These are phyloP conservation scores for Rambutsinella grinnellia DNA, from an alignment of 2,888 invertebrate species.

Conservation along the genomic window DNA sequence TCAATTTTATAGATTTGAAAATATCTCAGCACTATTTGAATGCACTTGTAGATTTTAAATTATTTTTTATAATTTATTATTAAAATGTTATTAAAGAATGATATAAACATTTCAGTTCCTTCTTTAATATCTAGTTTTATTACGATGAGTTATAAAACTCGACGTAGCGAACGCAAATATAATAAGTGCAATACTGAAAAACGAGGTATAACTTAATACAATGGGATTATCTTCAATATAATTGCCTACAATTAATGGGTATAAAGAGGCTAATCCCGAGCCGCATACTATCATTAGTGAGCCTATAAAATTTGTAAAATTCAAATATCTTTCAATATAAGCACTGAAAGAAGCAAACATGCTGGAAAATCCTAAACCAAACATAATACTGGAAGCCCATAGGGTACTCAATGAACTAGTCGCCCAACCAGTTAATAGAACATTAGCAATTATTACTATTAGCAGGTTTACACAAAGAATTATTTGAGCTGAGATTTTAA, in stretches of 20 bases:
- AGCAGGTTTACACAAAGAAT: constrained; percentile 46
- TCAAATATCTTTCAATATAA: constrained; percentile 33
- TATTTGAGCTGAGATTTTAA: constrained; percentile 31
- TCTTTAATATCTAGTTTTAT: constrained; percentile 31
- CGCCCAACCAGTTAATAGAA: constrained; percentile 33
- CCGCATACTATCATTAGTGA: constrained; percentile 28
- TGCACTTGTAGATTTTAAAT: no score
- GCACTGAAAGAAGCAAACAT: constrained; percentile 31
- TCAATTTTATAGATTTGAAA: no score
- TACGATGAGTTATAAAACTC: constrained; percentile 20
- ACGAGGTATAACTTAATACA: constrained; percentile 27
- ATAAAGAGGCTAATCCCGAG: constrained; percentile 24
- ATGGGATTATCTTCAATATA: constrained; percentile 31
- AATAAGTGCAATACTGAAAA: constrained; percentile 18
- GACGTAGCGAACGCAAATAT: constrained; percentile 3
- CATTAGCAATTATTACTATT: constrained; percentile 21
- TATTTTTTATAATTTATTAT: no score
- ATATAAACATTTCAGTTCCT: no score
- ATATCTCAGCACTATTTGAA: no score
- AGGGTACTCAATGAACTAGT: neutral
- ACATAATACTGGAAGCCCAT: constrained; percentile 35
- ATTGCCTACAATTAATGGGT: constrained; percentile 19
- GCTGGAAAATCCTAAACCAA: constrained; percentile 48
- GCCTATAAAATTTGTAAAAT: constrained; percentile 38
- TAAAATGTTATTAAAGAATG: no score